Conservation (phyloP, 23 tunicate species). For the Aplidium turbinatum region DNA sequence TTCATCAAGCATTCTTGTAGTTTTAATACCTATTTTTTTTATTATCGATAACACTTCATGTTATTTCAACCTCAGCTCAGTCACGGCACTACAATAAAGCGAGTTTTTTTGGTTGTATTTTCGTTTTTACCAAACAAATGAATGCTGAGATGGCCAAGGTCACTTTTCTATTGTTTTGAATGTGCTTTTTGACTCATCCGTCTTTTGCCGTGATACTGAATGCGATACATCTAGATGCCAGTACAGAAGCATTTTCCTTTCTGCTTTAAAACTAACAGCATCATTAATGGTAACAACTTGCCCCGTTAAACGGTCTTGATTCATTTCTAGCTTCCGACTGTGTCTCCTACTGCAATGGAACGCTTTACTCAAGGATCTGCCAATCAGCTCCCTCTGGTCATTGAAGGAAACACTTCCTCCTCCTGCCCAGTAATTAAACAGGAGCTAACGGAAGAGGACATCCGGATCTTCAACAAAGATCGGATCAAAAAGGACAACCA, state of each 20-base stretch:
- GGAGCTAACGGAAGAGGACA: conserved; percentile 80
- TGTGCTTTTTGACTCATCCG: no score
- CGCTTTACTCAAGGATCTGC: conserved; percentile 28
- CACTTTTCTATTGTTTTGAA: no score
- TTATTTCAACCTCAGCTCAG: no score
- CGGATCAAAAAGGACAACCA: conserved; percentile 98
- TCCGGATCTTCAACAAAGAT: conserved; percentile 65
- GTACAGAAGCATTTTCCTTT: not conserved
- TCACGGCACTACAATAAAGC: no score
- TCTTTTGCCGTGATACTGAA: no score
- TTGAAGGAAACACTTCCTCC: conserved; percentile 57
- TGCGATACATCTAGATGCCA: no score
- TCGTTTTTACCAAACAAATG: no score
- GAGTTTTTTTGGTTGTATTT: no score
- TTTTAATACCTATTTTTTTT: no score
- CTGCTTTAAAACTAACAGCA: not conserved
- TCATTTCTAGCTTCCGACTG: conserved; percentile 48
- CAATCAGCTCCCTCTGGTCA: conserved; percentile 35
- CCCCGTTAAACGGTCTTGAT: not conserved
- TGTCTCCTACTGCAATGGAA: conserved; percentile 38
- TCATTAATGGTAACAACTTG: not conserved
- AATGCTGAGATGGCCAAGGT: no score
- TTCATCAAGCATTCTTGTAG: no score
- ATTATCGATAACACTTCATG: no score
- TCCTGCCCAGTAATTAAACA: conserved; percentile 79